Evolutionary conservation across 37 sponge, comb jelly and placozoan genomes (phyloP), one percentile per base, ranked within the genome.

Genomic region (Cladorhizidae sp.): DNA sequence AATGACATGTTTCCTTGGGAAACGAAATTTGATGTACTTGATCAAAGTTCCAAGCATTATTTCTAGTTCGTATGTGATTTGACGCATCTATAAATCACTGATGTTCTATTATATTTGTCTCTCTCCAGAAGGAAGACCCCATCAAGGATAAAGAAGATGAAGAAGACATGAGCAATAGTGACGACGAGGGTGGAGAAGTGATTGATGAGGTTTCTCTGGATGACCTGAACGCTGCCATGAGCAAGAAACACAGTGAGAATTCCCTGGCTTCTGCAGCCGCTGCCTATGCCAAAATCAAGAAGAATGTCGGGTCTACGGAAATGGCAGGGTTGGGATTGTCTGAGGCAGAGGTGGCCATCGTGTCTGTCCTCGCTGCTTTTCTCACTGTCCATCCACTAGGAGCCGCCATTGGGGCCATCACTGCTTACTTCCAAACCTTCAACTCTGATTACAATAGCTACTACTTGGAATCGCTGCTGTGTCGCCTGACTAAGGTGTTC

Each of bases 361-460:
- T 75, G 29, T 42, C 89, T 0, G 89, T 93, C 14, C 43, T 93
- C 32, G 78, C 85, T 58, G 79, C 86, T 31, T 93, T 88, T 38
- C 86, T 93, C 41, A 83, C 93, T n/a, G 89, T 93, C 18, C 89
- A 93, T 64, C 93, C 93, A 1, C 75, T 93, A 20, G 93, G 93
- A 22, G 93, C 93, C 67, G 75, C 86, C 31, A 43, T 93, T 1
- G 85, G 73, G 20, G 85, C 85, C 25, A 93, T 93, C 23, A 73
- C 85, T 17, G 78, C 63, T 8, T 93, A 93, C 78, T 88, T 88
- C 73, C 57, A 70, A 36, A 64, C 43, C 43, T 88, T 88, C 68
- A 85, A 88, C 69, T 67, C 89, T 8, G 61, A 73, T 31, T 75
- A 75, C 64, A 80, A 77, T 61, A 76, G 81, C 63, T 76, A 77